Evolutionary conservation across 2,888 invertebrate species (phyloP), one percentile per base, ranked within the genome.

Genomic region (Drosophila kambysellisi): DNA sequence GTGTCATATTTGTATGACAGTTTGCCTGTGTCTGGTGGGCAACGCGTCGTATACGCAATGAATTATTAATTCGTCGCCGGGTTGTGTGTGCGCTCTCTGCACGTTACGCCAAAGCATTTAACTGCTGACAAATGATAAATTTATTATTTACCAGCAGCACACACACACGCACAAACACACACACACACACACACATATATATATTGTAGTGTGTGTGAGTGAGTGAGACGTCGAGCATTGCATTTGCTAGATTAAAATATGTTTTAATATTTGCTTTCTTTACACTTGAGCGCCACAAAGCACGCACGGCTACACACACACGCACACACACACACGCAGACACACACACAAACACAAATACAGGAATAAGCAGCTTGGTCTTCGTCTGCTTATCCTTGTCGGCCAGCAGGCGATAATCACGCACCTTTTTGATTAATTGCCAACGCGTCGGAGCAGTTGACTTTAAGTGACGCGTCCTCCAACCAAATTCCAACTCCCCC

Each of bases 91-190:
- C 61, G 57, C 30, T 64, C 51, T 68, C 77, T 69, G 81, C 85
- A 87, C 87, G 78, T 77, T 81, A 80, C 75, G 83, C 82, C 82
- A 76, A 79, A 86, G 83, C 82, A 82, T 86, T 88, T 91, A 91
- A 87, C 88, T 88, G 91, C 90, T 91, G 91, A 91, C 91, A 91
- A 91, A 91, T 92, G 89, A 91, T 89, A 88, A 90, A 92, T 92
- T 91, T 91, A 89, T 91, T 90, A 91, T 91, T 92, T 91, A 82
- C 87, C 85, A 82, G 70, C 70, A 76, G 65, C 74, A 77, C 61
- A 79, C 73, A 77, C 48, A 56, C 59, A 58, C 59, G 58, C 43
- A 11, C 41, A 41, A 4, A 20, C 3, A 12, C 0, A 20, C 1
- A 12, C 0, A n/a, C 1, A 41, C 1, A n/a, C n/a, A 39, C 15